Percentiles rank a stretch among this genome's conserved stretches.
phyloP scores from a whole-genome alignment of 92 coral and sea anemone species.

The Parazoanthus darwini region DNA sequence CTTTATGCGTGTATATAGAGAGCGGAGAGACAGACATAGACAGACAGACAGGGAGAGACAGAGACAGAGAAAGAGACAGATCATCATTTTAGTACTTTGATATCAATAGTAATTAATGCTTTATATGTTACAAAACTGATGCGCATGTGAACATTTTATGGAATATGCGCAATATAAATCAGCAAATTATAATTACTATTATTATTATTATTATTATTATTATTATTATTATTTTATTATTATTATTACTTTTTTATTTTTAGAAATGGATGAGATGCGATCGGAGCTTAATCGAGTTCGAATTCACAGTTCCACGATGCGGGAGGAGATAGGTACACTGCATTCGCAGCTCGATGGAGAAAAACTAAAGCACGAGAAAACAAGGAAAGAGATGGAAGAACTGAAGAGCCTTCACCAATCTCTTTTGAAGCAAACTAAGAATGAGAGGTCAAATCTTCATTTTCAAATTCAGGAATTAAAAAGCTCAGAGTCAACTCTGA shows the following conservation, averaged over 20 bases:
- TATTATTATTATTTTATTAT: too few species aligned
- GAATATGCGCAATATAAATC: too few species aligned
- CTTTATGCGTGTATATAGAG: too few species aligned
- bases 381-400: slow-evolving; percentile 69
- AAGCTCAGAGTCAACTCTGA: slow-evolving; percentile 10
- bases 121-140: too few species aligned
- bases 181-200: too few species aligned
- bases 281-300: slow-evolving; percentile 68
- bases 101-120: too few species aligned
- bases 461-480: slow-evolving; percentile 43
- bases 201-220: too few species aligned
- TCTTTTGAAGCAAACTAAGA: slow-evolving; percentile 50
- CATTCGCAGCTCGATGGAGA: slow-evolving; percentile 43
- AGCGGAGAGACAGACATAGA: too few species aligned
- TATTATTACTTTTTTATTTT: background rate
- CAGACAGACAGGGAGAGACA: too few species aligned
- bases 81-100: too few species aligned
- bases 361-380: slow-evolving; percentile 52
- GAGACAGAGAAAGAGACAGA: too few species aligned
- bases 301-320: slow-evolving; percentile 56
- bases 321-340: slow-evolving; percentile 42
- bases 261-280: slow-evolving; percentile 74
- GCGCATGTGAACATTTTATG: too few species aligned
- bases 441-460: slow-evolving; percentile 43
- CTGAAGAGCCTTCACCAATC: slow-evolving; percentile 66